Evolutionary conservation across 2,888 invertebrate species (phyloP).

Genomic region (Flexamia atlantica): DNA sequence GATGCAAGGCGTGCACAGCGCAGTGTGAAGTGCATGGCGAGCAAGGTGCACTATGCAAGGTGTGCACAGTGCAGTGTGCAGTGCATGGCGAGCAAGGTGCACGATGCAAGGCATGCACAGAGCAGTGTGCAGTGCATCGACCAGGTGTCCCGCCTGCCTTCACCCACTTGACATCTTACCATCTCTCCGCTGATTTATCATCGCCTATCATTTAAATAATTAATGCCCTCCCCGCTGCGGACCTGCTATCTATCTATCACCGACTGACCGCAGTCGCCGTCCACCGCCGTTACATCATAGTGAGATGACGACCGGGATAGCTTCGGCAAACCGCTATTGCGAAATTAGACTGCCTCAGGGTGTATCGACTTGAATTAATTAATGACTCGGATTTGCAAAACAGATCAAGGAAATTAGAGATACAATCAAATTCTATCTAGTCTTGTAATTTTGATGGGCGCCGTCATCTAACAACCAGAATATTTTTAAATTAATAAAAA

Average conservation of each 20-base stretch:
- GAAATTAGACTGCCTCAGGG: neutral
- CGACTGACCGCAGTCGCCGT: neutral
- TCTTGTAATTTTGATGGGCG: too few relatives aligned
- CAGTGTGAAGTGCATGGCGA: neutral
- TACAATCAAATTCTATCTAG: too few relatives aligned
- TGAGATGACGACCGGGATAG: neutral
- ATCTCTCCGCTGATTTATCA: conserved; percentile 28
- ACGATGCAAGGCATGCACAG: neutral
- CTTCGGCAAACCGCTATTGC: neutral
- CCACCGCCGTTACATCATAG: neutral
- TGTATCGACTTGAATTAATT: neutral
- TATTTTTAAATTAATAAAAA: too few relatives aligned
- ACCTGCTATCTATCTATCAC: conserved; percentile 31
- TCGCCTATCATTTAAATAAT: conserved; percentile 40
- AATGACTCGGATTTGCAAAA: neutral
- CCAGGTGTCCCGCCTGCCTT: conserved; percentile 1
- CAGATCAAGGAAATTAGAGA: too few relatives aligned
- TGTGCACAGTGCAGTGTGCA: neutral
- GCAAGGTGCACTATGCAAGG: too few relatives aligned
- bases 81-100: neutral
- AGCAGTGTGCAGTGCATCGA: neutral
- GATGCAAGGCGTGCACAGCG: neutral
- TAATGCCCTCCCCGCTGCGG: neutral
- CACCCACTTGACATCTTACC: conserved; percentile 36
- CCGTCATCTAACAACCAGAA: too few relatives aligned